Percentiles rank a stretch among this genome's conserved stretches.
Conservation (phyloP, 2,888 invertebrate genomes). For the Sarcophaga carnaria region DNA sequence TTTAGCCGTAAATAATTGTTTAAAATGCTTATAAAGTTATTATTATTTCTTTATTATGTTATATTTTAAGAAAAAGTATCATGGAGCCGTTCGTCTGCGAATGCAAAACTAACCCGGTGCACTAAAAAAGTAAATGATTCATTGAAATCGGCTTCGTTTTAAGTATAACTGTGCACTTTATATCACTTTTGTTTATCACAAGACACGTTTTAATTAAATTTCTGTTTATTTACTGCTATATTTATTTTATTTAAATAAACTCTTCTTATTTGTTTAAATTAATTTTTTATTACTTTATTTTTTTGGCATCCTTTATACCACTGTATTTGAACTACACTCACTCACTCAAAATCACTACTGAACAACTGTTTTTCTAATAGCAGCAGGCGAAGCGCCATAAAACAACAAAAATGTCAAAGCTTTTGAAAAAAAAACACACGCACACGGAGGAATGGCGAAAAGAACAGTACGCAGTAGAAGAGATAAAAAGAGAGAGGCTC, state of each 20-base stretch:
- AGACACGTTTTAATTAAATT: neutral
- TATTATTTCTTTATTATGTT: no score
- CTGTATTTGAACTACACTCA: neutral
- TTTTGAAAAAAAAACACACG: no score
- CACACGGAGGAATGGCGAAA: no score
- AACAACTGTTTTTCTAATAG: conserved; percentile 54
- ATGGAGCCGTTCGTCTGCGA: no score
- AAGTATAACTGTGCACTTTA: neutral
- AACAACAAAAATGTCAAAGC: no score
- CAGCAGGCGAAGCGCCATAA: neutral
- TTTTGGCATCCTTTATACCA: conserved; percentile 4
- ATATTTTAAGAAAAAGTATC: no score
- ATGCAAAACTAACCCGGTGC: neutral
- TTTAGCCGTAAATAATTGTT: no score
- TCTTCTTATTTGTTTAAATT: conserved; percentile 11
- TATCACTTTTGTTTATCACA: conserved; percentile 9
- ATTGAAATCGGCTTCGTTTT: conserved; percentile 16
- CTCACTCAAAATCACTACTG: conserved; percentile 33
- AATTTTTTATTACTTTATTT: neutral
- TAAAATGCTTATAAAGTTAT: no score
- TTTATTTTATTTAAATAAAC: conserved; percentile 4
- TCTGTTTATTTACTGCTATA: neutral
- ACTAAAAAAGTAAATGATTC: conserved; percentile 16
- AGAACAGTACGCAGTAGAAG: no score
- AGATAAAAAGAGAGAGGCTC: no score